Conservation (phyloP, 2,113 vertebrate species). For the Emydura subglobosa region DNA sequence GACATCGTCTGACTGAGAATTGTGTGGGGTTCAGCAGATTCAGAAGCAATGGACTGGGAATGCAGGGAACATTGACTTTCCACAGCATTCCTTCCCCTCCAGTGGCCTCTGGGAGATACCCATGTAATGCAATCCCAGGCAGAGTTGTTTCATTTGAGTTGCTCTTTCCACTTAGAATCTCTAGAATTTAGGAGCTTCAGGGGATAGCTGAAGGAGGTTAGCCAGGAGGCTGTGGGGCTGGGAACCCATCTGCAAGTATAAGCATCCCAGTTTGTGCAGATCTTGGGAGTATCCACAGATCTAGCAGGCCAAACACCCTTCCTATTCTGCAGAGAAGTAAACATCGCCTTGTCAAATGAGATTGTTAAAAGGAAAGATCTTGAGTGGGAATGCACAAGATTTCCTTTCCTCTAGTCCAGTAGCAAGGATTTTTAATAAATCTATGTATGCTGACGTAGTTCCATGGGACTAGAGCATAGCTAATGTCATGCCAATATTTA, state of each 20-base stretch:
- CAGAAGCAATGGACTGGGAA: background rate
- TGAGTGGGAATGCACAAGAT: background rate
- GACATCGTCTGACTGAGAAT: background rate
- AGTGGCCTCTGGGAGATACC: rapidly evolving
- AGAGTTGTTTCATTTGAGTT: background rate
- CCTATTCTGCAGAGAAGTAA: background rate
- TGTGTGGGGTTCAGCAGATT: background rate
- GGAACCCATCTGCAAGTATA: background rate
- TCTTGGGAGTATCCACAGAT: background rate
- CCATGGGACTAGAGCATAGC: background rate
- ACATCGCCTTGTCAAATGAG: background rate
- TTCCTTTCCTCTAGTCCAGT: background rate
- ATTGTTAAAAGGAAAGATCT: background rate
- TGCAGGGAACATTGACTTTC: background rate
- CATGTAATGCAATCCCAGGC: background rate
- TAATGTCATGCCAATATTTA: background rate
- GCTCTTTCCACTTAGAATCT: background rate
- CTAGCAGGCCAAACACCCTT: background rate
- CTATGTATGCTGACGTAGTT: background rate
- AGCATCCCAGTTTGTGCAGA: background rate
- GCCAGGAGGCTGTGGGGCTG: rapidly evolving
- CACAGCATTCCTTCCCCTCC: background rate
- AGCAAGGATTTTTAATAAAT: background rate
- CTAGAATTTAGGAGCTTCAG: background rate
- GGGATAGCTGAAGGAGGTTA: background rate